phyloP scores from a whole-genome alignment of 2,113 vertebrate species.

The Rhea pennata region DNA sequence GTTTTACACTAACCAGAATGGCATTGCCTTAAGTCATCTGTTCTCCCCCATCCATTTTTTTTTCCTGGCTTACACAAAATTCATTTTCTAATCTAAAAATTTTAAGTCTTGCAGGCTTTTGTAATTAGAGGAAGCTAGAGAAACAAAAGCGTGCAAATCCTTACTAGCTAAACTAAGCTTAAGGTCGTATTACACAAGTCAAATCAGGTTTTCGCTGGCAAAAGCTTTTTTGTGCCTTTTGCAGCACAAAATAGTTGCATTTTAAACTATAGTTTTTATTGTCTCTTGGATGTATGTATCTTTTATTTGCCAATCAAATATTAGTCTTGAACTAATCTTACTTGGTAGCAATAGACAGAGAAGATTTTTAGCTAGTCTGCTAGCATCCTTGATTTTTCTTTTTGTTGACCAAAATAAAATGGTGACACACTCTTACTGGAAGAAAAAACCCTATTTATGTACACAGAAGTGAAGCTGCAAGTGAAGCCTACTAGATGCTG shows the following conservation, averaged over 20 bases:
- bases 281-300: background rate
- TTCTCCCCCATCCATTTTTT: background rate
- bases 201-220: background rate
- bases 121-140: background rate
- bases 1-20: background rate
- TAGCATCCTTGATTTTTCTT: background rate
- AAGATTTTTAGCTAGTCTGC: background rate
- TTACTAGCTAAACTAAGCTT: background rate
- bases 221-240: background rate
- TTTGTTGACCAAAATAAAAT: background rate
- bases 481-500: background rate
- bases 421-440: background rate
- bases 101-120: background rate
- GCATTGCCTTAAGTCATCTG: background rate
- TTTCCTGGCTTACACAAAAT: background rate
- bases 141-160: background rate
- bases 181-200: accelerated
- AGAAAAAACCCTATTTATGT: background rate
- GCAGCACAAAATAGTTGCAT: background rate
- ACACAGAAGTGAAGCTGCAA: background rate
- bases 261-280: background rate
- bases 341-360: background rate
- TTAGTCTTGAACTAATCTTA: background rate
- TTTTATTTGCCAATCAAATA: background rate
- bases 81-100: background rate